Base-by-base conservation (phyloP, 35 echinoderm and acorn worm species). In the Diadema setosum region DNA sequence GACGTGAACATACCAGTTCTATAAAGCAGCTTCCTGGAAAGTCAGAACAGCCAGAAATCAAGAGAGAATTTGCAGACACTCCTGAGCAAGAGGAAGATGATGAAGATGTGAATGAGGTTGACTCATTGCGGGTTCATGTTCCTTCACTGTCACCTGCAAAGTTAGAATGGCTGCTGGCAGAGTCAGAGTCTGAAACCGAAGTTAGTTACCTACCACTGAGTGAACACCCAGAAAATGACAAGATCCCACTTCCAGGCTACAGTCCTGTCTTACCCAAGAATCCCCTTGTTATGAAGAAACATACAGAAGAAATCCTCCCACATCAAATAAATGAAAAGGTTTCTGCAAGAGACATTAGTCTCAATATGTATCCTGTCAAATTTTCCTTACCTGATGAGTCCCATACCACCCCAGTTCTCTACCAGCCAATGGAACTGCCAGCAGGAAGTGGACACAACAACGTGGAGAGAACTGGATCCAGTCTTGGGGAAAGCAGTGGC, bases 141-240 rank as follows among this genome's bases (percentile, higher is more conserved):
- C 42, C 76, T 49, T 78, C 78, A 9, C 26, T 93, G 27, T 93
- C 91, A 45, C 91, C 91, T 40, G 75, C 59, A 16, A 93, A 87
- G 42, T 39, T 81, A 36, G 76, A 93, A 69, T 87, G 84, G 91
- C 45, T 93, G 9, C 30, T 90, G 1, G 88, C 59, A 30, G 81
- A 84, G 25, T 84, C 81, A 14, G 88, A 90, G 40, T 70, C 59
- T 46, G 85, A 70, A 78, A 34, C 73, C 39, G 39, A 78, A 0
- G 20, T 78, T 7, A 78, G 24, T 17, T 42, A 39, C 25, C 25
- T 44, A 9, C 73, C 33, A 41, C 33, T 42, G 3, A 78, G 40
- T 36, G 37, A 39, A 36, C 73, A 78, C 3, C 40, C 40, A 4
- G 73, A 25, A 18, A 78, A 78, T 35, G 73, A 78, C 40, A 78